Evolutionary conservation across 1,140 invertebrate genomes (phyloP).

Genomic region (Tyrophagus putrescentiae): DNA sequence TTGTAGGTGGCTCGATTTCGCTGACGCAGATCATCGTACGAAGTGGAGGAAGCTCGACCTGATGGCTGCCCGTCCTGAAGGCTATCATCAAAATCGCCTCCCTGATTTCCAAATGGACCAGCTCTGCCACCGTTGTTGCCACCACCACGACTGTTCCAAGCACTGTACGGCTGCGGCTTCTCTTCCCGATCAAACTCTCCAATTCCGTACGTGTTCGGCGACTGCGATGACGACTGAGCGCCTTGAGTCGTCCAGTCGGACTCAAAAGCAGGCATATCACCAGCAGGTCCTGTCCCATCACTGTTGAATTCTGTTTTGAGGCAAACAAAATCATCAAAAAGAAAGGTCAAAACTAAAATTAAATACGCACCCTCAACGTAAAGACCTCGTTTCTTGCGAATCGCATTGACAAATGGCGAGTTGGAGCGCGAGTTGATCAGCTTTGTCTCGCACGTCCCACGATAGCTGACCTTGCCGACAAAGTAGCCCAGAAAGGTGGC

Average conservation of each 20-base stretch:
- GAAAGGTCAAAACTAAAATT: not conserved
- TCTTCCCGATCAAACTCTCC: conserved; percentile 8
- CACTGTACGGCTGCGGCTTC: not conserved
- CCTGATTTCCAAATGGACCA: not conserved
- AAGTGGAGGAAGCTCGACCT: not conserved
- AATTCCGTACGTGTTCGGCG: not conserved
- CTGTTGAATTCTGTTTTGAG: not conserved
- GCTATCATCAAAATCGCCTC: conserved; percentile 4
- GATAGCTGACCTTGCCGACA: conserved; percentile 15
- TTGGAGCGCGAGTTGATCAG: conserved; percentile 11
- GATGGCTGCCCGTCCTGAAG: not conserved
- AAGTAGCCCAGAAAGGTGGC: conserved; percentile 11
- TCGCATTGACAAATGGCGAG: conserved; percentile 15
- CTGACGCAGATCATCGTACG: conserved; percentile 10
- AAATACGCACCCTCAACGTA: not conserved
- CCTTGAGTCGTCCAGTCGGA: not conserved
- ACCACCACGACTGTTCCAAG: no score
- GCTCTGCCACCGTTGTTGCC: not conserved
- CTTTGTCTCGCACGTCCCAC: conserved; percentile 1
- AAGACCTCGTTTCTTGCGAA: not conserved
- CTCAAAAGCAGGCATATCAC: not conserved
- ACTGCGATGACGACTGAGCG: no score
- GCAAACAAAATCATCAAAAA: not conserved
- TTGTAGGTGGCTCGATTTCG: conserved; percentile 3
- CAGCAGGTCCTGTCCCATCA: not conserved